Evolutionary conservation across 1,140 invertebrate genomes (phyloP).

Genomic region (Planococcus citri): DNA sequence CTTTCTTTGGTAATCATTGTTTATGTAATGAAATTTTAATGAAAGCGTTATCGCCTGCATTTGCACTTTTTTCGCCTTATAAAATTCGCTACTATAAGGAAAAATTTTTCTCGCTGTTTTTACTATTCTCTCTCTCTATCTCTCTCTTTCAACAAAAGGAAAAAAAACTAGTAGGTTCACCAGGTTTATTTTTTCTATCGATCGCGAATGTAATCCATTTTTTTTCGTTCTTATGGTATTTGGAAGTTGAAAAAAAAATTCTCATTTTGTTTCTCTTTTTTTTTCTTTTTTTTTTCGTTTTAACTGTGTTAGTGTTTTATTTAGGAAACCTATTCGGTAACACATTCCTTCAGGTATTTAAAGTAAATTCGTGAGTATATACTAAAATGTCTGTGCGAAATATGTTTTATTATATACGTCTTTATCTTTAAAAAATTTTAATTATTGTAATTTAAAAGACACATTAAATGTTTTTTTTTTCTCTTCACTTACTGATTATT

Average conservation of each 20-base stretch:
- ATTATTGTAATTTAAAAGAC: conserved; percentile 20
- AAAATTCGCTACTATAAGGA: neutral
- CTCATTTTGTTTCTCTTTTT: too few species aligned
- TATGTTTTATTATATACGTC: conserved; percentile 20
- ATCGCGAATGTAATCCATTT: neutral
- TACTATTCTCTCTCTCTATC: neutral
- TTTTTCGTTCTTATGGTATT: neutral
- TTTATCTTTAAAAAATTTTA: conserved; percentile 16
- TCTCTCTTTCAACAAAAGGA: neutral
- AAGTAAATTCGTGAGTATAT: conserved; percentile 20
- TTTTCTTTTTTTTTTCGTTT: conserved; percentile 2
- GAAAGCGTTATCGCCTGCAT: conserved; percentile 15
- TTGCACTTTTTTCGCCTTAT: conserved; percentile 18
- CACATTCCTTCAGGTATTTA: conserved; percentile 18
- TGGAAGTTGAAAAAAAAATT: neutral
- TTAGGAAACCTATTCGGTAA: conserved; percentile 16
- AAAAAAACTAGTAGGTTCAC: neutral
- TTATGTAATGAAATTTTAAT: neutral
- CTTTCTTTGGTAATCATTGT: too few species aligned
- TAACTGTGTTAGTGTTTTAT: conserved; percentile 19
- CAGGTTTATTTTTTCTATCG: neutral
- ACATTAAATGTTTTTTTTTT: conserved; percentile 20
- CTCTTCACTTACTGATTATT: conserved; percentile 19
- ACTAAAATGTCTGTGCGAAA: conserved; percentile 14
- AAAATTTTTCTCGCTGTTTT: neutral